Percentiles rank a stretch among this genome's conserved stretches.
Evolutionary conservation across 2,888 invertebrate species (phyloP).

Genomic region (Adelphocoris suturalis): DNA sequence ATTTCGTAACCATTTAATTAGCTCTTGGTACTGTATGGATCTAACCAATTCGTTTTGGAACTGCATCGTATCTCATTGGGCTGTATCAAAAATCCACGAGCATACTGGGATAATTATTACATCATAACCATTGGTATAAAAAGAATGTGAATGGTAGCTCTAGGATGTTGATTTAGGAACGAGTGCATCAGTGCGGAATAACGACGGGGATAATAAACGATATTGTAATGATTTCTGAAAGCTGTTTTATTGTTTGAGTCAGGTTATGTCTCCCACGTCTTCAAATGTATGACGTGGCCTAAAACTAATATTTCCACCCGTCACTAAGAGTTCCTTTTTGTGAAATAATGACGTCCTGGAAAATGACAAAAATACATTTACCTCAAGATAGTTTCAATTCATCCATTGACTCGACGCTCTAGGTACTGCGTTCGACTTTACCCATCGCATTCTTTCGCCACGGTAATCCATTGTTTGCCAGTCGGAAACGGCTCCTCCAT

Average conservation of each 20-base stretch:
- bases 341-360: not conserved
- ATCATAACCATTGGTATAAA: too few relatives aligned
- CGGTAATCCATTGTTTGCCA: not conserved
- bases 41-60: too few relatives aligned
- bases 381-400: not conserved
- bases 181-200: not conserved
- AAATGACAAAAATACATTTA: not conserved
- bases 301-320: not conserved
- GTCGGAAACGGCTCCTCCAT: not conserved
- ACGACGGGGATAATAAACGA: not conserved
- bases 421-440: not conserved
- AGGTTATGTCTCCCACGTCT: not conserved
- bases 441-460: conserved; percentile 5
- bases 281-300: conserved; percentile 12
- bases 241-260: not conserved
- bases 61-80: too few relatives aligned
- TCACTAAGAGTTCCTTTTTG: not conserved
- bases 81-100: too few relatives aligned
- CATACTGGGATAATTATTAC: too few relatives aligned
- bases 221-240: not conserved
- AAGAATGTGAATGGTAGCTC: too few relatives aligned
- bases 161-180: too few relatives aligned
- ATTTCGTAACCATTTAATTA: too few relatives aligned
- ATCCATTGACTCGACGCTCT: not conserved
- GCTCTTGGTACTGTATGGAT: too few relatives aligned